Conservation (phyloP, 2,113 vertebrate species). For the Larimichthys polyactis region DNA sequence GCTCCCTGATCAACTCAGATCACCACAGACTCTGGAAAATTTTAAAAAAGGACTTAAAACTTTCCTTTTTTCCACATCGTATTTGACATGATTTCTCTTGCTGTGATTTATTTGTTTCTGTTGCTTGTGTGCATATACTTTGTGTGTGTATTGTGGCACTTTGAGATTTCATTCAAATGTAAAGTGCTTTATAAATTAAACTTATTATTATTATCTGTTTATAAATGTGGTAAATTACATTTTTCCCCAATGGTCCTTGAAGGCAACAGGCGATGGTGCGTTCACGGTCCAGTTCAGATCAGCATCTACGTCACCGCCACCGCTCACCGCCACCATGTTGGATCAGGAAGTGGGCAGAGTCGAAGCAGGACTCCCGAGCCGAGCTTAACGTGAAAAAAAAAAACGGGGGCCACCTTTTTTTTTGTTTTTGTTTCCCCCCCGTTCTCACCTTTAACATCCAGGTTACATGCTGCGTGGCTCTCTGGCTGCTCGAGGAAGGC, state of each 20-base stretch:
- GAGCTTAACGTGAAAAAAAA: conserved; percentile 46
- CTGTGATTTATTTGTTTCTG: no score
- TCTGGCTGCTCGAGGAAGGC: conserved; percentile 36
- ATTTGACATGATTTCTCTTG: no score
- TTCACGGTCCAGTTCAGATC: conserved; percentile 22
- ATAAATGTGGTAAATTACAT: background rate
- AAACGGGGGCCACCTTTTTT: conserved; percentile 23
- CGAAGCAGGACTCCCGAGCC: conserved; percentile 57
- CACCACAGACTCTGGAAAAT: no score
- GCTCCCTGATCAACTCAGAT: no score
- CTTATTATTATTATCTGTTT: no score
- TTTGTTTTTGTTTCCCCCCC: background rate
- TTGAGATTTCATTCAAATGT: no score
- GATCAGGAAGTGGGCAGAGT: conserved; percentile 78
- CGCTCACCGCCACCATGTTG: conserved; percentile 89
- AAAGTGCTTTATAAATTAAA: no score
- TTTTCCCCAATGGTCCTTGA: background rate
- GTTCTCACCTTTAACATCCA: conserved; percentile 11
- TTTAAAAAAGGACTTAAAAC: no score
- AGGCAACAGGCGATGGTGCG: conserved; percentile 41
- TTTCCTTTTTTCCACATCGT: no score
- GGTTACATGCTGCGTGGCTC: conserved; percentile 62
- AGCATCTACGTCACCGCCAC: conserved; percentile 85
- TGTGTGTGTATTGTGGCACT: no score
- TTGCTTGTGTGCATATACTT: no score